Conservation (phyloP, 2,797 vertebrate genomes). For the Muscicapa comitata region DNA sequence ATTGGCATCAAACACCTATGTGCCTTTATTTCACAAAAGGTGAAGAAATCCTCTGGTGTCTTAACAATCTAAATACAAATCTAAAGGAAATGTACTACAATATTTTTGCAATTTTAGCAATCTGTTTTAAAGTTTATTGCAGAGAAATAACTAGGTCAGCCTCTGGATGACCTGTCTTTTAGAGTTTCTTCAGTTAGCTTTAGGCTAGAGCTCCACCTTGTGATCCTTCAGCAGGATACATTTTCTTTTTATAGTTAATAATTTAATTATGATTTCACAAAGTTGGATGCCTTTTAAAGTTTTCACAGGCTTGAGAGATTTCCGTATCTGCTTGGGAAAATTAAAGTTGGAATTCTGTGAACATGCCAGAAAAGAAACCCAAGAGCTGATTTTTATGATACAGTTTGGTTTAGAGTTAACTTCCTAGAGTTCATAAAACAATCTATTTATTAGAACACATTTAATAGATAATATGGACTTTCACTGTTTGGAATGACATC, state of each 20-base stretch:
- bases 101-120: background rate
- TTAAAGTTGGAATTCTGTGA: background rate
- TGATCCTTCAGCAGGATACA: slow-evolving; percentile 79
- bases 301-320: background rate
- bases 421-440: background rate
- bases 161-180: slow-evolving; percentile 72
- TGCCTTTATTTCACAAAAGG: background rate
- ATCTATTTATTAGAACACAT: background rate
- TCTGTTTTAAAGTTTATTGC: slow-evolving; percentile 49
- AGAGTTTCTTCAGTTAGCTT: slow-evolving; percentile 71
- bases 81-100: background rate
- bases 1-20: background rate
- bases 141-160: slow-evolving; percentile 70
- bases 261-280: slow-evolving; percentile 63
- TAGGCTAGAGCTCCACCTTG: slow-evolving; percentile 85
- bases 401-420: background rate
- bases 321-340: background rate
- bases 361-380: background rate
- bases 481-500: background rate
- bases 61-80: background rate
- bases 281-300: slow-evolving; percentile 41
- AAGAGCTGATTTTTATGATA: background rate
- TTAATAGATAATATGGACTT: background rate
- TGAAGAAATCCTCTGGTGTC: background rate
- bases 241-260: slow-evolving; percentile 67